phyloP scores from a whole-genome alignment of 1,140 invertebrate species.

The Popillia japonica region DNA sequence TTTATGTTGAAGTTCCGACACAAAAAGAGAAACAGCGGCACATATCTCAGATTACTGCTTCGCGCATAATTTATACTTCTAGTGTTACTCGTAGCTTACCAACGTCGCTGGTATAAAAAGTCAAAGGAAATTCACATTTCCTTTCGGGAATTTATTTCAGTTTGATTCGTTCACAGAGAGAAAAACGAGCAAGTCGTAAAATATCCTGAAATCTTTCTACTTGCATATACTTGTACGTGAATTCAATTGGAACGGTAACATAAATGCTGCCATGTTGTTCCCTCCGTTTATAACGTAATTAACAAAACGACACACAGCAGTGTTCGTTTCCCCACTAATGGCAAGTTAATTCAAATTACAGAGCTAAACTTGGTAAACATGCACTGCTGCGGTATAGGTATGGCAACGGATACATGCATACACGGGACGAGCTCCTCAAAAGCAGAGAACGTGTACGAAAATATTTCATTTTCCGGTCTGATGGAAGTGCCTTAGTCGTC shows the following conservation, averaged over 20 bases:
- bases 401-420: background rate
- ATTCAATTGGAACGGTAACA: background rate
- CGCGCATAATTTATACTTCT: too few species aligned
- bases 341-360: slow-evolving; percentile 21
- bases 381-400: background rate
- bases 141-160: too few species aligned
- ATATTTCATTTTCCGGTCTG: slow-evolving; percentile 1
- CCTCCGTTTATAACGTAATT: slow-evolving; percentile 5
- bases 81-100: too few species aligned
- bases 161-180: too few species aligned
- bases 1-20: too few species aligned
- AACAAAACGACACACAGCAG: background rate
- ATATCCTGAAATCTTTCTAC: background rate
- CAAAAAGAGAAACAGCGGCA: too few species aligned
- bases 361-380: background rate
- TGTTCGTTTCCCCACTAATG: slow-evolving; percentile 8
- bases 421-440: background rate
- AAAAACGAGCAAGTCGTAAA: background rate
- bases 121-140: too few species aligned
- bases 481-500: background rate
- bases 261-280: background rate
- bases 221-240: background rate
- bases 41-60: too few species aligned
- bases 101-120: too few species aligned
- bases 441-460: background rate